Conservation (phyloP, 2,888 invertebrate genomes). For the Apomyelois bistriatella region DNA sequence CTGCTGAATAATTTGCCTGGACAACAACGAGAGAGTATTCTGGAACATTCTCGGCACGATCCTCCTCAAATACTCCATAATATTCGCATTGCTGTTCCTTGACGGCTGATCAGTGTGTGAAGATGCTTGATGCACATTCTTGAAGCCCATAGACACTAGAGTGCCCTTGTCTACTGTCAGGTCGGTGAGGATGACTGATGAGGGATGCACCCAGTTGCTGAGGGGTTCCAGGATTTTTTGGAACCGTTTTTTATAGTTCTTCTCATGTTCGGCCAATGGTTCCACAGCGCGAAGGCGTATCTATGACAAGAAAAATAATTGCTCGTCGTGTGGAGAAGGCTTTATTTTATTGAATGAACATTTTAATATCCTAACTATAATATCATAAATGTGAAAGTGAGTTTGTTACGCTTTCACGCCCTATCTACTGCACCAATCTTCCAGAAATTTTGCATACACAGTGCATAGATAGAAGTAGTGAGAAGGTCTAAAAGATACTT, state of each 20-base stretch:
- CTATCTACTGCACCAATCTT: no score
- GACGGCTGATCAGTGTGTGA: conserved; percentile 64
- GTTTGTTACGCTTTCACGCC: no score
- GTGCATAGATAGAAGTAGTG: no score
- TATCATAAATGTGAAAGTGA: no score
- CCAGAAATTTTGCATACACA: no score
- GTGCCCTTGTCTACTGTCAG: conserved; percentile 91
- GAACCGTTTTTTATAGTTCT: conserved; percentile 89
- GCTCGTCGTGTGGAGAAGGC: no score
- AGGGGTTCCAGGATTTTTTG: conserved; percentile 91
- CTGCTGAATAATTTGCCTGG: conserved; percentile 92
- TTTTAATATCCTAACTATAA: no score
- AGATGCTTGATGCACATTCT: conserved; percentile 84
- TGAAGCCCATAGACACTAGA: conserved; percentile 88
- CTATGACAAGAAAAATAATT: conserved; percentile 33
- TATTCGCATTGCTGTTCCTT: conserved; percentile 84
- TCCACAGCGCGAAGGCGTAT: conserved; percentile 91
- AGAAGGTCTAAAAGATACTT: no score
- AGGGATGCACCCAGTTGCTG: conserved; percentile 87
- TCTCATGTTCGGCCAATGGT: conserved; percentile 87
- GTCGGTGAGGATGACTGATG: conserved; percentile 89
- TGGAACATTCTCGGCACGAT: conserved; percentile 95
- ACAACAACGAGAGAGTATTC: conserved; percentile 89
- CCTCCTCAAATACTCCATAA: conserved; percentile 92
- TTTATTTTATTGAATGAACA: no score